Base-by-base conservation (phyloP, 1,140 invertebrate species). In the Tenebrio molitor region DNA sequence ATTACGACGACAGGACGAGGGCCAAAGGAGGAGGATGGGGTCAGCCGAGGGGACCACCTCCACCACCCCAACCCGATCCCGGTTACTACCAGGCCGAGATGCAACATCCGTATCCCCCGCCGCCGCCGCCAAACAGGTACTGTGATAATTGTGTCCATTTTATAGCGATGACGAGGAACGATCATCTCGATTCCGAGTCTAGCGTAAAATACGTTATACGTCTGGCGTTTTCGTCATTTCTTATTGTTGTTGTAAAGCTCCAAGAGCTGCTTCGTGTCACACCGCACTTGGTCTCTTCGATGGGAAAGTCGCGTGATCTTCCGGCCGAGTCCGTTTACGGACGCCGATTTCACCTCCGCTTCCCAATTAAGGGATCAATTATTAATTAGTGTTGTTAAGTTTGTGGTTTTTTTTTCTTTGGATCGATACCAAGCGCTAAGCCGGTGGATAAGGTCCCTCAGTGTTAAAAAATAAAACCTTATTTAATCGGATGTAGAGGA, bases 101-200 rank as follows among this genome's bases (percentile, higher is more conserved):
- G 41, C 65, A 68, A 12, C 64, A 67, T 41, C 63, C 33, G 17
- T 53, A 46, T 44, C 29, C 42, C 4, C 44, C 72, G 21, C 63
- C n/a, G n/a, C 29, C 71, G 14, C 68, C 66, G n/a, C 62, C 72
- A 74, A 76, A 76, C 75, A 76, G 75, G 75, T 76, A 76, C 69
- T 69, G 50, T 73, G 42, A 50, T 53, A 5, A 53, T 53, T 53
- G 46, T 39, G 36, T n/a, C 36, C 71, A 74, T 34, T 64, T 70
- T 64, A 70, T 73, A 6, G 4, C 15, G 15, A 44, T 67, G 44
- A 50, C 44, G 23, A 2, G 44, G 44, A 21, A 50, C 44, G 10
- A 19, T 1, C 4, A 2, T n/a, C n/a, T n/a, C 8, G 17, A 17
- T 50, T 17, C 44, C 44, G 15, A n/a, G 16, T 50, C 44, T 17